Base-by-base conservation (phyloP, 2,888 invertebrate genomes). In the Dimorphilus gyrociliatus region DNA sequence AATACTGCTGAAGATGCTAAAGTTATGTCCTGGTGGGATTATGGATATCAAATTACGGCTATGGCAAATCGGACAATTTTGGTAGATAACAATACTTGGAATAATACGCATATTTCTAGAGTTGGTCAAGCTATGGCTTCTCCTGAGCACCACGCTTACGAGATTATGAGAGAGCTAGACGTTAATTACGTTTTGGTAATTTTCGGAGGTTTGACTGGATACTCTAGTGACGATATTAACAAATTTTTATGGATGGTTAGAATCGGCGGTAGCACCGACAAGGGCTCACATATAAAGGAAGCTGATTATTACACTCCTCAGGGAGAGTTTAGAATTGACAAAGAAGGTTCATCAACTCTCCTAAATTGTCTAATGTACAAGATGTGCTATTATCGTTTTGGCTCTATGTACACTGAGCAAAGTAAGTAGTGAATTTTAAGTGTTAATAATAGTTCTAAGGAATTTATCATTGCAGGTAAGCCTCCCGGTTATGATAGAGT, bases 21-120 rank as follows among this genome's bases (percentile, higher is more conserved):
- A 27, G 78, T 97, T 34, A 94, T 97, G 92, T 90, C 90, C 0
- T 97, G 94, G 94, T 97, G 94, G 90, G 90, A 92, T 71, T 97
- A 94, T 65, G 94, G 94, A 1, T 94, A 94, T 66, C 67, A 67
- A 66, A 92, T 94, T 67, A 92, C 94, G 1, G 90, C 92, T 1
- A 94, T 97, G 92, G 94, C 92, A 12, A 94, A 94, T 67, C 71
- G 90, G 25, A 92, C 94, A 0, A 88, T 92, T 46, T 71, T 94
- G 45, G 94, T 97, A 31, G 94, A 94, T 61, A 97, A 97, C 63
- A 94, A 97, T 56, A 97, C 94, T 1, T 97, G 94, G 94, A 97
- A 94, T 65, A 97, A 97, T 63, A 94, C 92, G 10, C 94, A 92
- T 64, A 94, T 94, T 52, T 92, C 85, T 6, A 71, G 90, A 39